Base-by-base conservation (phyloP, 2,797 vertebrate genomes). In the Sebastes cheni region DNA sequence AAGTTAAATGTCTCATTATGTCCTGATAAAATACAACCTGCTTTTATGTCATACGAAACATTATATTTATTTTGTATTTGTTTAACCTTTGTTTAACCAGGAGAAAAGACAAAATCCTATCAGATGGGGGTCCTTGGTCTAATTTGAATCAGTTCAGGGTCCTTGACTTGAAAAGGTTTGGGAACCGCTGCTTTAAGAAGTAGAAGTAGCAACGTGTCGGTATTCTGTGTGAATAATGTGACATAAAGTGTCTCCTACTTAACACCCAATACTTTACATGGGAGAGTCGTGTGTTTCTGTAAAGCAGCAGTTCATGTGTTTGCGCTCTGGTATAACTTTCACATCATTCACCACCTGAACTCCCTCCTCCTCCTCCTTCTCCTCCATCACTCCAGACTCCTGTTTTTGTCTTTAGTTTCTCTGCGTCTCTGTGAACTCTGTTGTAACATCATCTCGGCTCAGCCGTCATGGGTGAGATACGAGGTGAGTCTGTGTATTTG, bases 381-480 rank as follows among this genome's bases (percentile, higher is more conserved):
- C 36, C 4, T 39, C 39, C 36, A 14, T 13, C 11, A 39, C 81
- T 67, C n/a, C 61, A 67, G 39, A 7, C 85, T 62, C 69, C 84
- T 91, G 87, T 13, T 89, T 91, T 86, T 54, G 72, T 86, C 77
- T 77, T 88, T 8, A 55, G 6, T 50, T 22, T 79, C 77, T 46
- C 42, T 46, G 13, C 13, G 5, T 79, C 77, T 50, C 42, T 18
- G 14, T 18, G 11, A 50, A 50, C 61, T 34, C 23, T 32, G 60
- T 61, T 73, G 80, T 79, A 85, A 90, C 82, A 81, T 82, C 75
- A 82, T 82, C 82, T 70, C 13, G 0, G 30, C 75, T 81, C 36
- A 55, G 75, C 42, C 2, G 83, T 65, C 67, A n/a, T 23, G 69
- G 16, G 46, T 30, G 78, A 83, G 72, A 69, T 52, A 30, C 66